Evolutionary conservation across 1,140 invertebrate genomes (phyloP), one percentile per base, ranked within the genome.

Genomic region (Hyles vespertilio): DNA sequence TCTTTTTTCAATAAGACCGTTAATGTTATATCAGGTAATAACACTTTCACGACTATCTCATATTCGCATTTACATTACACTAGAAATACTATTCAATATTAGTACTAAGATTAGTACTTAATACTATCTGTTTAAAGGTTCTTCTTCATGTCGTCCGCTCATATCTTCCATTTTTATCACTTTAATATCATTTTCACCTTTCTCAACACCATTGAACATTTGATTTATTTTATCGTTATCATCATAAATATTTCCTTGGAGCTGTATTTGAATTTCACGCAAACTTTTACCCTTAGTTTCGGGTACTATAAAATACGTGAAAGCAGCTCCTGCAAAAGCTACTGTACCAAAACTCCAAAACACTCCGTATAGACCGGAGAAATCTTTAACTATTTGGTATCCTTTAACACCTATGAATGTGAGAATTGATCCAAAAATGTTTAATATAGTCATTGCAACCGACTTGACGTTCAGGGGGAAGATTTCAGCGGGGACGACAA

Each of bases 231-330:
- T 44, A 22, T 56, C 54, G 22, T 55, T 47, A 36, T 47, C 54
- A 40, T 63, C 61, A 59, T 80, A 74, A 3, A 70, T 8, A 33
- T 68, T 58, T 1, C 79, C 79, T 53, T 79, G 77, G 32, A 87
- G 64, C 9, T 80, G 56, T 6, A 90, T 72, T 58, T 93, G 92
- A 61, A 95, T 93, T 63, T 95, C 93, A 46, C 93, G 84, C 40
- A 95, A 79, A 32, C 89, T 91, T 72, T 92, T 93, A 0, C 92
- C 92, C 66, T 93, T 94, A 0, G 94, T 95, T 79, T 95, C 94
- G 1, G 94, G 94, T 0, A 96, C 91, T 54, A 90, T 71, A 7
- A 93, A 89, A 43, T 69, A 64, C 3, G 90, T 89, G 61, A 95
- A 92, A 2, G 86, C 43, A 7, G 89, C 78, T 0, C 92, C 91